Evolutionary conservation across 2,888 invertebrate genomes (phyloP), one percentile per base, ranked within the genome.

Genomic region (Zhuqinia jingwanae): DNA sequence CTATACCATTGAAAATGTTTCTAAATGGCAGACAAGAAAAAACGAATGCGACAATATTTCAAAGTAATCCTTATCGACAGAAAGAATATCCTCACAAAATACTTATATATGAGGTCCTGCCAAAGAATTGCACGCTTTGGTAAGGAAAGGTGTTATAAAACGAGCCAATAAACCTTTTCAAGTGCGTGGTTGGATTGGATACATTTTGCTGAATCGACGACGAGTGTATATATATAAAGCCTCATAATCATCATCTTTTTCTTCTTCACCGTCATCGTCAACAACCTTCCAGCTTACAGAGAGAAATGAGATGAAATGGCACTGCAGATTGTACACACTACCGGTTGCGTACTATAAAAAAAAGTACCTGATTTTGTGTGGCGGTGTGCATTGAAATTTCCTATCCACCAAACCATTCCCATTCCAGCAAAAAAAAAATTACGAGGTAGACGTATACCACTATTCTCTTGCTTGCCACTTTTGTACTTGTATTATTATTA

Each of bases 1-100:
- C 50, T 50, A n/a, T 13, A 36, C 8, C 8, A 36, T 36, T 36
- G 36, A 8, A 3, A 50, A 50, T 50, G 5, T n/a, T 50, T 50
- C 50, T 50, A 13, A 2, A 60, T 15, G 1, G 53, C n/a, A 58
- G 63, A 30, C 30, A 63, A 25, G 36, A 36, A 36, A n/a, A 36
- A 36, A 8, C 36, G 8, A 6, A 36, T 36, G 36, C 36, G 8
- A 36, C 3, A 36, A 8, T 36, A 36, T 36, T 3, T 56, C 53
- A 58, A 63, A 36, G 36, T 30, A 27, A 63, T 63, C 30, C 27
- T 13, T 30, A 63, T 63, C 30, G 63, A 63, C 27, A 63, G 30
- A 50, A 36, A n/a, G n/a, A 36, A 36, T 36, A 36, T 8, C 36
- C 3, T 36, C 5, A 36, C 36, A n/a, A n/a, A n/a, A n/a, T n/a